Percentiles rank a stretch among this genome's conserved stretches.
phyloP scores from a whole-genome alignment of 2,113 vertebrate species.

The Melanerpes aurifrons region DNA sequence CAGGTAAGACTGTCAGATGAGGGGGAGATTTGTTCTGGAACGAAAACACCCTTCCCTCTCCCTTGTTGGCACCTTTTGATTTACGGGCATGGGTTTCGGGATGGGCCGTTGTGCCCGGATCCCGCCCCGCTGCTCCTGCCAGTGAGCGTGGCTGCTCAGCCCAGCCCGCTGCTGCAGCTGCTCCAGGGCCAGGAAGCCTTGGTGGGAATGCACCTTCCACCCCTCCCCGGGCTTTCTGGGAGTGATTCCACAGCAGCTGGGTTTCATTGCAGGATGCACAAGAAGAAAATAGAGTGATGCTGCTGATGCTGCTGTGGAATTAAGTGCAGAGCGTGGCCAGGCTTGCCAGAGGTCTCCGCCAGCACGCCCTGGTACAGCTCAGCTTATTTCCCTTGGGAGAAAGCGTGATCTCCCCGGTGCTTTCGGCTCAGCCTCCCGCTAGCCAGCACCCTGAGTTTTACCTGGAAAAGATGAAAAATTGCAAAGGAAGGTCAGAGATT shows the following conservation, averaged over 20 bases:
- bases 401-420: not conserved
- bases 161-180: not conserved
- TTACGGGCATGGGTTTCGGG: not conserved
- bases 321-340: not conserved
- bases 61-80: not conserved
- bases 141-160: rapidly evolving
- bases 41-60: not conserved
- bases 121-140: not conserved
- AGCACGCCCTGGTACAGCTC: not conserved
- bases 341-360: not conserved
- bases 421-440: not conserved
- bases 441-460: constrained; percentile 19
- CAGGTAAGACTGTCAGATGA: not conserved
- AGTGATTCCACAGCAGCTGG: rapidly evolving
- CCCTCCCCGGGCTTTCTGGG: not conserved
- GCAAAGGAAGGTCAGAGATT: constrained; percentile 65
- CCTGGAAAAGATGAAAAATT: constrained; percentile 60
- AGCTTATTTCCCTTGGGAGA: not conserved
- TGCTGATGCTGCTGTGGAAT: not conserved
- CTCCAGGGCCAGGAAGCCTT: not conserved
- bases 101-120: not conserved
- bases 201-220: not conserved
- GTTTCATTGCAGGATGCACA: rapidly evolving
- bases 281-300: not conserved
- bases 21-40: not conserved